Evolutionary conservation across 2,797 vertebrate species (phyloP), one percentile per base, ranked within the genome.

Genomic region (Urosaurus nigricauda): DNA sequence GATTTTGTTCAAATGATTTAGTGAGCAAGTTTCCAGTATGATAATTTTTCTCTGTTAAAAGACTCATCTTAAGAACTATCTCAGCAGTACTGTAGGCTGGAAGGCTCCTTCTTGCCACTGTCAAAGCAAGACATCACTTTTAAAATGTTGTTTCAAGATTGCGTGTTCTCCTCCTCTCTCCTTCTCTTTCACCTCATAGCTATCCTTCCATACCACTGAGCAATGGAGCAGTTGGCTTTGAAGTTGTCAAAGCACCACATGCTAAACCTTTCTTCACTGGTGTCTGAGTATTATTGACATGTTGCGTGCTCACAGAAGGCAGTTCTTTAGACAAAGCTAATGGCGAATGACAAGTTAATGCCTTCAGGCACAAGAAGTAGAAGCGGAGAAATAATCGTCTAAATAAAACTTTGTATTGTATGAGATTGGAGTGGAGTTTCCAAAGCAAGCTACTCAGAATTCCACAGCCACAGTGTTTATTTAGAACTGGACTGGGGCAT

Each of bases 281-380:
- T 92, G 92, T 87, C 91, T 94, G 94, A 92, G 16, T 92, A 77
- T 79, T 0, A 0, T 91, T 95, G 94, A 95, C 0, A 68, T 91
- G 89, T 92, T 88, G 90, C 89, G 13, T 88, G 92, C 93, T 92
- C 90, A 89, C 91, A 92, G 93, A 86, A 65, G 0, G 90, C 92
- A 86, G 88, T 86, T 92, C 89, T 93, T 95, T 93, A 93, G 91
- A 92, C 92, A 94, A 89, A 94, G 89, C 83, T 94, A 96, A 96
- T 94, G 93, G 95, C 90, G 89, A 94, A 94, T 94, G 93, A 94
- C 93, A 95, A 94, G 89, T 88, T 93, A 94, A 92, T 92, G 94
- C 95, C 91, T 94, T 65, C 53, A 94, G 92, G 95, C 89, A 0
- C 86, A 92, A 70, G 87, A 1, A 40, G 77, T 0, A 37, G 83